phyloP scores from a whole-genome alignment of 2,888 invertebrate species.

The Agrotis segetum region DNA sequence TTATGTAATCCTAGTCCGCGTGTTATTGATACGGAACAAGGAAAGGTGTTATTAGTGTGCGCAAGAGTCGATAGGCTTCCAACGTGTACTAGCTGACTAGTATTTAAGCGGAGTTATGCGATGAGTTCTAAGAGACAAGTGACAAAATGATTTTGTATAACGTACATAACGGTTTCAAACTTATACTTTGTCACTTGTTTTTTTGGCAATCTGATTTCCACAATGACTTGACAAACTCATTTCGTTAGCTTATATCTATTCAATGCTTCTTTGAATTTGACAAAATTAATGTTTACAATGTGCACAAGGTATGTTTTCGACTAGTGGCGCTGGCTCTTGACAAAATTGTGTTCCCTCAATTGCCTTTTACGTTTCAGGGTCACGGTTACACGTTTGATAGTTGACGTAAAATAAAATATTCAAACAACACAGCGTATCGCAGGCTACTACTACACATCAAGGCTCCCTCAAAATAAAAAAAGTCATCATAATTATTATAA shows the following conservation, averaged over 20 bases:
- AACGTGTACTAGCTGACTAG: conserved; percentile 24
- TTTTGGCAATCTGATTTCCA: not conserved
- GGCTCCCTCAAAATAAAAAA: no score
- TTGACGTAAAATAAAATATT: no score
- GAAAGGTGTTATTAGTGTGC: conserved; percentile 55
- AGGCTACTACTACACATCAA: no score
- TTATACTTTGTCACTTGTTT: not conserved
- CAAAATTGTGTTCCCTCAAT: no score
- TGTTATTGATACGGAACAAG: conserved; percentile 62
- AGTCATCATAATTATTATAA: no score
- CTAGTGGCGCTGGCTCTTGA: no score
- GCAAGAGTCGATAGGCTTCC: conserved; percentile 35
- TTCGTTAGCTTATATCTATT: not conserved
- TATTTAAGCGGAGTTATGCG: conserved; percentile 15
- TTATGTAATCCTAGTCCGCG: conserved; percentile 42
- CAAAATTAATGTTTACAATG: no score
- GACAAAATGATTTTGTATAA: not conserved
- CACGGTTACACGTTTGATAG: no score
- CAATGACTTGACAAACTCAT: not conserved
- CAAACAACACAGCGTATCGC: no score
- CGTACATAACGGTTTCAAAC: not conserved
- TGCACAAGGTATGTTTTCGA: no score
- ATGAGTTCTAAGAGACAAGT: not conserved
- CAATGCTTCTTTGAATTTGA: no score
- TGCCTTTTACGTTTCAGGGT: no score